A percentile compares a stretch with the other conserved stretches of the same genome.
phyloP scores from a whole-genome alignment of 2,113 vertebrate genomes.

The Scopus umbretta region DNA sequence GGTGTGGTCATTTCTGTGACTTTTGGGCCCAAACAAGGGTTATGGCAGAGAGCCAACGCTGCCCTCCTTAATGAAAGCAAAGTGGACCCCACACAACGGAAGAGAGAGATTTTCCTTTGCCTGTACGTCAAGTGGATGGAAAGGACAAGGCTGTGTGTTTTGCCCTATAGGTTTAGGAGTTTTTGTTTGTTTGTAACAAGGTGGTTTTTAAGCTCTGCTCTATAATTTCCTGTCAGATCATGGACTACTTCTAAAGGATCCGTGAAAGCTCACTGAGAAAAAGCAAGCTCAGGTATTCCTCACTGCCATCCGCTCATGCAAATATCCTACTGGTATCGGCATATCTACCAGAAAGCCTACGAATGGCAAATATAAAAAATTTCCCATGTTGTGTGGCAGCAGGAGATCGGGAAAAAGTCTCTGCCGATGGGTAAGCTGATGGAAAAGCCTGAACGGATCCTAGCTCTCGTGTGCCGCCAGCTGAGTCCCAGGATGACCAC shows the following conservation, averaged over 20 bases:
- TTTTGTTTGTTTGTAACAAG: neutral
- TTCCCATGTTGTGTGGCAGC: neutral
- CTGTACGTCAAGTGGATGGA: neutral
- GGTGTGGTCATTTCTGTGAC: rapidly evolving
- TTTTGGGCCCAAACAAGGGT: neutral
- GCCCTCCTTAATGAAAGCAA: neutral
- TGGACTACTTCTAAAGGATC: neutral
- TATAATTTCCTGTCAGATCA: neutral
- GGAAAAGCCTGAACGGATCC: neutral
- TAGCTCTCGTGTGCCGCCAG: neutral
- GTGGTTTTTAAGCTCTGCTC: neutral
- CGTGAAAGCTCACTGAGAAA: neutral
- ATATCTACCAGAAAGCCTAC: neutral
- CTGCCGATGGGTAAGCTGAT: neutral
- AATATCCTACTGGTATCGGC: neutral
- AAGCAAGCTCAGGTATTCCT: neutral
- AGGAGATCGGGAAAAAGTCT: neutral
- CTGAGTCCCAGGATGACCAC: neutral
- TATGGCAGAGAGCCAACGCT: neutral
- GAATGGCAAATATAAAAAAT: neutral
- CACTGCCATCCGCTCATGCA: neutral
- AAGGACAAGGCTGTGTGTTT: neutral
- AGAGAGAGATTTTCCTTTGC: neutral
- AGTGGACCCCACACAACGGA: neutral
- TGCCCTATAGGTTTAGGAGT: neutral